phyloP scores from a whole-genome alignment of 1,140 invertebrate species.

The Mactra quadrangularis region DNA sequence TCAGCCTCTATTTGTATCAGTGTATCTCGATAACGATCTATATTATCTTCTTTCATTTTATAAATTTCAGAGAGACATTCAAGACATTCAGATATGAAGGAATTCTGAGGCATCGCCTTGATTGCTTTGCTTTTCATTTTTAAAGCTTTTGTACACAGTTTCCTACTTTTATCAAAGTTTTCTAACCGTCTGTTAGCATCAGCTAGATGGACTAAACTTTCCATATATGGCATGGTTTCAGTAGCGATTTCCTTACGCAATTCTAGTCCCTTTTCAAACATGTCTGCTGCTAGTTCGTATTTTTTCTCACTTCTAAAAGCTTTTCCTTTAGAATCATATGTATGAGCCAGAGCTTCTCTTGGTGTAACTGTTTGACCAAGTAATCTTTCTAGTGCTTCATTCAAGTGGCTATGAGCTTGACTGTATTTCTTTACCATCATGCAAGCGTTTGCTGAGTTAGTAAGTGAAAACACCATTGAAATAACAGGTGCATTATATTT shows the following conservation, averaged over 20 bases:
- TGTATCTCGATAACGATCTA: slow-evolving; percentile 27
- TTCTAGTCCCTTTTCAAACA: slow-evolving; percentile 32
- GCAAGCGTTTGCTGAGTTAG: slow-evolving; percentile 28
- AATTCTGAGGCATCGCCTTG: slow-evolving; percentile 23
- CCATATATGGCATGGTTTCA: slow-evolving; percentile 9
- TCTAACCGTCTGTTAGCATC: not conserved
- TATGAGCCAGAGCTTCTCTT: not conserved
- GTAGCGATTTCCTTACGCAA: slow-evolving; percentile 2
- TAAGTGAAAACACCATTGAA: slow-evolving; percentile 25
- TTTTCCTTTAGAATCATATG: slow-evolving; percentile 50
- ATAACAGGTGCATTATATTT: slow-evolving; percentile 9
- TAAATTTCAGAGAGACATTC: slow-evolving; percentile 41
- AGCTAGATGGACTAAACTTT: slow-evolving; percentile 50
- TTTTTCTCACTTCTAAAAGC: not conserved
- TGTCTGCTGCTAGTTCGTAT: slow-evolving; percentile 8
- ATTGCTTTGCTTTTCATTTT: slow-evolving; percentile 2
- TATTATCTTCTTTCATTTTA: not conserved
- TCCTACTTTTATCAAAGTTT: not conserved
- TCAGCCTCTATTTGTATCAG: slow-evolving; percentile 37
- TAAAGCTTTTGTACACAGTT: slow-evolving; percentile 19
- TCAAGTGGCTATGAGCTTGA: slow-evolving; percentile 13
- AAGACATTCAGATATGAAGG: slow-evolving; percentile 30
- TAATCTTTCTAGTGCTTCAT: slow-evolving; percentile 42
- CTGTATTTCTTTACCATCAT: not conserved
- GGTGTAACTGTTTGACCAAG: not conserved